Conservation (phyloP, 35 echinoderm and acorn worm genomes). For the Ophiothrix spiculata region DNA sequence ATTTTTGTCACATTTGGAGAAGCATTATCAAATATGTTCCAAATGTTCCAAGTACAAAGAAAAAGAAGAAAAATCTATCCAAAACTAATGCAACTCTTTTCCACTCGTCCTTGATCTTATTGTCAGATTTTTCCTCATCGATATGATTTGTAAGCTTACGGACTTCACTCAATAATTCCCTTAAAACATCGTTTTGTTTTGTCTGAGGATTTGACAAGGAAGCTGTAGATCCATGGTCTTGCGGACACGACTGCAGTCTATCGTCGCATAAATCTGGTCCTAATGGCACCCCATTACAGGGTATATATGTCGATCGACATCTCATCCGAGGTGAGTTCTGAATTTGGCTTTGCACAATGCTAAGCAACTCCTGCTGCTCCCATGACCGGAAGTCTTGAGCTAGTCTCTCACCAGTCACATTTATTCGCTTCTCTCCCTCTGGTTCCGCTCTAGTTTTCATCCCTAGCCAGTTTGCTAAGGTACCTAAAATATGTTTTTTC, state of each 20-base stretch:
- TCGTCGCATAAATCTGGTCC: not conserved
- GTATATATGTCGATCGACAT: slow-evolving; percentile 15
- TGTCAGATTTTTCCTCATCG: slow-evolving; percentile 48
- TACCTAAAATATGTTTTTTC: slow-evolving; percentile 46
- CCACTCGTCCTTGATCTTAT: slow-evolving; percentile 69
- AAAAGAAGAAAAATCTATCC: slow-evolving; percentile 69
- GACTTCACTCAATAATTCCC: slow-evolving; percentile 48
- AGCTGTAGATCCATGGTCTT: not conserved
- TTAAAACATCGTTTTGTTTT: not conserved
- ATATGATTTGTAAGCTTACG: slow-evolving; percentile 54
- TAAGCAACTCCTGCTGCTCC: slow-evolving; percentile 70
- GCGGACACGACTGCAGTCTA: not conserved
- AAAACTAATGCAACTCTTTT: slow-evolving; percentile 71
- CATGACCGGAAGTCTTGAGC: slow-evolving; percentile 51
- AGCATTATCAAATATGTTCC: slow-evolving; percentile 63
- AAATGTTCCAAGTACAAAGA: slow-evolving; percentile 67
- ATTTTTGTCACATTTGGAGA: slow-evolving; percentile 26
- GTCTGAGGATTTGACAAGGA: not conserved
- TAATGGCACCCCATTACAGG: not conserved
- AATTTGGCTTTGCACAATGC: slow-evolving; percentile 24
- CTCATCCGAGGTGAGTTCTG: slow-evolving; percentile 10
- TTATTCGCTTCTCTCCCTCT: slow-evolving; percentile 11
- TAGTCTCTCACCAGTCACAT: slow-evolving; percentile 10
- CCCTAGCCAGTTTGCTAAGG: slow-evolving; percentile 26
- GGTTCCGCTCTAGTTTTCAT: slow-evolving; percentile 19